These are phyloP conservation scores for Pterocles burchelli DNA, from an alignment of 2,113 vertebrate species.

Conservation along the genomic window DNA sequence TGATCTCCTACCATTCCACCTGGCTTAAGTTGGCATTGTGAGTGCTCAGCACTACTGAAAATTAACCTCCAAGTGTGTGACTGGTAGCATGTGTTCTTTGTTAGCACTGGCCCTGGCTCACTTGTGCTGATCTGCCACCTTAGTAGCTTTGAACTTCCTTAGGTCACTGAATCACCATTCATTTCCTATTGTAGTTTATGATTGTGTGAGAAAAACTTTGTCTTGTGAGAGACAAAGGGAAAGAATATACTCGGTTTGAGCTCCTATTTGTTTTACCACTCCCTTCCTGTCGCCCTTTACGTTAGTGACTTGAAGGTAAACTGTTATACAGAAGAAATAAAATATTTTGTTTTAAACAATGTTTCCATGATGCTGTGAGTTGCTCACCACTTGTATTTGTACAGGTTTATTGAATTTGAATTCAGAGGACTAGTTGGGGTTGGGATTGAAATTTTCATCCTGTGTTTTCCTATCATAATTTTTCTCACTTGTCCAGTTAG, in stretches of 20 bases:
- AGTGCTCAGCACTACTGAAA: not conserved
- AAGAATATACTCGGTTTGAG: not conserved
- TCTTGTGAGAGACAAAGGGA: not conserved
- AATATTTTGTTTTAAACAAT: not conserved
- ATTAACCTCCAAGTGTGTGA: not conserved
- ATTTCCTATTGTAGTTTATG: not conserved
- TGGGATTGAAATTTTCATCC: not conserved
- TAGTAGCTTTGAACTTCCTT: not conserved
- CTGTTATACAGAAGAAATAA: not conserved
- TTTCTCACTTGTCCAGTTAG: not conserved
- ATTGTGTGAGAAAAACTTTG: not conserved
- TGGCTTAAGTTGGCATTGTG: not conserved
- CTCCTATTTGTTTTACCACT: not conserved
- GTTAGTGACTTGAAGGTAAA: not conserved
- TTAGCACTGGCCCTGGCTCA: not conserved
- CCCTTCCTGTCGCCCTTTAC: not conserved
- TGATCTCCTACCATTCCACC: not conserved
- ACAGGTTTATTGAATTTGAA: not conserved
- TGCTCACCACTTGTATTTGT: not conserved
- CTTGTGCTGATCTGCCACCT: conserved; percentile 11
- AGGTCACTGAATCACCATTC: not conserved
- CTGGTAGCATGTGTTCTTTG: not conserved
- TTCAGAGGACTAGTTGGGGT: not conserved
- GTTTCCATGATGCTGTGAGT: not conserved
- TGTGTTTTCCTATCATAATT: not conserved